Evolutionary conservation across 2,888 invertebrate genomes (phyloP), one percentile per base, ranked within the genome.

Genomic region (Tetragonula carbonaria): DNA sequence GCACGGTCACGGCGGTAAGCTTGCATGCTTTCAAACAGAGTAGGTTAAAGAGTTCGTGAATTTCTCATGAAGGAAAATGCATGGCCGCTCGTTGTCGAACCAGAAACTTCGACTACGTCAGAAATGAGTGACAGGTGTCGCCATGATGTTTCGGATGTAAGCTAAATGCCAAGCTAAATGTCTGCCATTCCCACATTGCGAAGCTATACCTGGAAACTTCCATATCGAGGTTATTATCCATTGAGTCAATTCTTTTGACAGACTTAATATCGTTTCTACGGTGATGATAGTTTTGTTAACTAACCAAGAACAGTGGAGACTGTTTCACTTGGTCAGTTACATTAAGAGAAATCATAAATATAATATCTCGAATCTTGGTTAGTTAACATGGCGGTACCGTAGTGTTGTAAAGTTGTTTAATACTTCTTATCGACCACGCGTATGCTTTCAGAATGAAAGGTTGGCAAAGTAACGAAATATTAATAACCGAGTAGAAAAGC

Each of bases 11-110:
- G 88, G 87, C 84, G 83, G 88, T 85, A 86, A 88, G 92, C 88
- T 91, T 88, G 90, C 92, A 90, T 90, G 92, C 87, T 82, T 91
- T 90, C 88, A 91, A 91, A 91, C 88, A 87, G 89, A 90, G 91
- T 88, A 90, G 90, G 90, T 90, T 90, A 88, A 85, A 89, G 84
- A 87, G 86, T 86, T 92, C 87, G 90, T 93, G 91, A 92, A 93
- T 92, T 91, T 92, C 91, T 92, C 88, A 92, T 86, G 90, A 92
- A 90, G 88, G 84, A 86, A 90, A 90, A 88, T 90, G 91, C 85
- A 87, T 68, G 78, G 78, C 66, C 57, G 78, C 33, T 80, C 80
- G 83, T 85, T 85, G 82, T 85, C 77, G 80, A 67, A 53, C 45
- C 51, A 21, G 59, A 62, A 66, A 80, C 74, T 88, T 82, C 3